Percentiles rank a stretch among this genome's conserved stretches.
phyloP scores from a whole-genome alignment of 2,113 vertebrate species.

The Lutjanus erythropterus region DNA sequence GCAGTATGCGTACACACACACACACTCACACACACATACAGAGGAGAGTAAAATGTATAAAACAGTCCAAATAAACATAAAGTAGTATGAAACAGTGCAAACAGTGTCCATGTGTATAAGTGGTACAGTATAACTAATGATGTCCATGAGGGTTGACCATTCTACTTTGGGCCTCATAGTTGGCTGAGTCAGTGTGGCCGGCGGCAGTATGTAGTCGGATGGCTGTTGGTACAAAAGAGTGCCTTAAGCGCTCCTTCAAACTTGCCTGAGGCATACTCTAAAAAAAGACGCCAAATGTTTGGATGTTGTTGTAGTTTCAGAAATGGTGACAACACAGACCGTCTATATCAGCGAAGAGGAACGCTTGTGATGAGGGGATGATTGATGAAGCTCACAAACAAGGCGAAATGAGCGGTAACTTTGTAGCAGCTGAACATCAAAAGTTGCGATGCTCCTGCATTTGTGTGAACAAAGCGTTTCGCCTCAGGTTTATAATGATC shows the following conservation, averaged over 20 bases:
- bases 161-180: too few relatives aligned
- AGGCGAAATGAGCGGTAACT: background rate
- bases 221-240: too few relatives aligned
- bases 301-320: background rate
- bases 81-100: too few relatives aligned
- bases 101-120: too few relatives aligned
- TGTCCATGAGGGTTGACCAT: too few relatives aligned
- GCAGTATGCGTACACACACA: background rate
- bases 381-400: background rate
- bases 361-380: background rate
- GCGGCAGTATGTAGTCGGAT: background rate
- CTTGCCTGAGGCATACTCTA: too few relatives aligned
- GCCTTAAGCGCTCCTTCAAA: too few relatives aligned
- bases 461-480: background rate
- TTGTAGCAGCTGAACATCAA: background rate
- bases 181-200: too few relatives aligned
- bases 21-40: background rate
- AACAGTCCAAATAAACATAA: too few relatives aligned
- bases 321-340: too few relatives aligned
- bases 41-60: too few relatives aligned
- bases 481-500: background rate
- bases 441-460: background rate
- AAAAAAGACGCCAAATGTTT: constrained; percentile 1
- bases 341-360: background rate
- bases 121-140: too few relatives aligned